Evolutionary conservation across 2,113 vertebrate genomes (phyloP), one percentile per base, ranked within the genome.

Genomic region (Hepsetus odoe): DNA sequence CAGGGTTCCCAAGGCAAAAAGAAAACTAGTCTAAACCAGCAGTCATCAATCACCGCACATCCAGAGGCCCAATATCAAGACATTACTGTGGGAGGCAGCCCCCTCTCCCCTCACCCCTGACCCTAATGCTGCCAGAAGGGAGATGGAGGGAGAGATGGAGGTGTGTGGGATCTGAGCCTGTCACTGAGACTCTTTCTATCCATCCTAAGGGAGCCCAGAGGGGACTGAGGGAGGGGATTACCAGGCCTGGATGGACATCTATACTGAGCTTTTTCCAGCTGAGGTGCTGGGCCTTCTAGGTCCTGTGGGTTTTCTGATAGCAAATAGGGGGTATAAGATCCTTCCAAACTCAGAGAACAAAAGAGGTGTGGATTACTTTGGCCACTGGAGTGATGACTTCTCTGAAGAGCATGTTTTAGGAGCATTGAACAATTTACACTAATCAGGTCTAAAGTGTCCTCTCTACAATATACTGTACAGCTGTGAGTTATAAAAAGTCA

Each of bases 1-100:
- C 24, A 49, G 26, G 24, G 33, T 80, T 73, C 73, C 71, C 26
- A 58, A 59, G 46, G 64, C 2, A 65, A 65, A 65, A 62, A 65
- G 33, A 32, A 26, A 33, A 42, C 73, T 58, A 72, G 79, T 51
- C 72, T 68, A 75, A 61, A 76, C 58, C 73, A 76, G 62, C 40
- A 16, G 74, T 74, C 82, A 84, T 84, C 82, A 84, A 84, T 84
- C 82, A 84, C 70, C 82, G 38, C 79, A 74, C 64, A 77, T 72
- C 79, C 79, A 81, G 78, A 77, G 76, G 74, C 58, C 55, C 70
- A 77, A 84, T 81, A 77, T 84, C 70, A 84, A 79, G 53, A 62
- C 79, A 66, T 80, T 76, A 80, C 77, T 84, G 82, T 81, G 79
- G n/a, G 79, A 79, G 76, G 67, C 82, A 77, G 74, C 74, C 74